Evolutionary conservation across 2,888 invertebrate genomes (phyloP).

Genomic region (Macrophya alboannulata): DNA sequence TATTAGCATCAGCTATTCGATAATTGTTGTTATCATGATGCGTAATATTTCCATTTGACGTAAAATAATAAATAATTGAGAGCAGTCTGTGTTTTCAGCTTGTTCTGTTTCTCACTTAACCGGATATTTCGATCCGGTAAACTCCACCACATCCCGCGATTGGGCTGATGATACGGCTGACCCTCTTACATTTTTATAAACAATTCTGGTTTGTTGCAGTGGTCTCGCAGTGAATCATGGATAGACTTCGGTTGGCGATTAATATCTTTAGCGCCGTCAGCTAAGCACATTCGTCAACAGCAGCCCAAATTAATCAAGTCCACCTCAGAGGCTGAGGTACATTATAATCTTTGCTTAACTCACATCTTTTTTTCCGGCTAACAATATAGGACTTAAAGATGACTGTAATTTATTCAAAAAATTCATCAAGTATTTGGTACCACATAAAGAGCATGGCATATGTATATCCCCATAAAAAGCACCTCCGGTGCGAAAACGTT

Average conservation of each 20-base stretch:
- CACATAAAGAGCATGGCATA: too few relatives aligned
- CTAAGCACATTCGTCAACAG: conserved; percentile 61
- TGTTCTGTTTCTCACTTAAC: not conserved
- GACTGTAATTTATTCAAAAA: not conserved
- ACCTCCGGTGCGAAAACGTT: too few relatives aligned
- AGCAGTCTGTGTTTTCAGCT: not conserved
- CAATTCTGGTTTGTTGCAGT: conserved; percentile 63
- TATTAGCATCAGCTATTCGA: not conserved
- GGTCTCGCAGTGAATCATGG: conserved; percentile 67
- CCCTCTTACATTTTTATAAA: not conserved
- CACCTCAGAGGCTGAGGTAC: conserved; percentile 65
- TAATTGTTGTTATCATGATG: not conserved
- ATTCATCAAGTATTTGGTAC: not conserved
- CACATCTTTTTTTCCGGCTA: not conserved
- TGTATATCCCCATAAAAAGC: too few relatives aligned
- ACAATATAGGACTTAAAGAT: not conserved
- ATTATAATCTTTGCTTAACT: conserved; percentile 29
- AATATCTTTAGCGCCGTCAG: conserved; percentile 51
- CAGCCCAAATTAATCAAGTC: conserved; percentile 63
- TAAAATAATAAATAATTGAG: not conserved
- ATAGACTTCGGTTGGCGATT: conserved; percentile 59
- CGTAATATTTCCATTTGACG: not conserved
- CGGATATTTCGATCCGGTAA: too few relatives aligned
- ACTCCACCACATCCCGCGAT: not conserved
- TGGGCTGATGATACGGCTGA: not conserved